Evolutionary conservation across 1,140 invertebrate genomes (phyloP).

Genomic region (Planococcus citri): DNA sequence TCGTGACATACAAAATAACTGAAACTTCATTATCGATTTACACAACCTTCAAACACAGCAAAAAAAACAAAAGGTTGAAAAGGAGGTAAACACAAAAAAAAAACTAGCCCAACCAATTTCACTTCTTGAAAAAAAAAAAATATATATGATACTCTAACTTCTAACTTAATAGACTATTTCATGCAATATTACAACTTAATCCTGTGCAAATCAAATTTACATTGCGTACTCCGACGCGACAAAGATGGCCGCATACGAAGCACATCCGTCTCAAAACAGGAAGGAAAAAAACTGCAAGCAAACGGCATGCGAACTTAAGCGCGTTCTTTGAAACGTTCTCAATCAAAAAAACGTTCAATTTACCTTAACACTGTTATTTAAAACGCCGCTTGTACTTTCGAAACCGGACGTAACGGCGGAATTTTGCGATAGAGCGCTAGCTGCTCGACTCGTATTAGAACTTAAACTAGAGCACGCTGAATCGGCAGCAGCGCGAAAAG

Average conservation of each 20-base stretch:
- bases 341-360: background rate
- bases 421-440: constrained; percentile 41
- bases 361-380: background rate
- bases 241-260: too few species aligned
- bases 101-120: too few species aligned
- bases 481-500: constrained; percentile 32
- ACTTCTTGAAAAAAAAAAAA: too few species aligned
- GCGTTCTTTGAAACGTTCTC: too few species aligned
- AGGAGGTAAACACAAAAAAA: background rate
- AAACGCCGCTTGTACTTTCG: constrained; percentile 8
- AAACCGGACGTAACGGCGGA: constrained; percentile 33
- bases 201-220: too few species aligned
- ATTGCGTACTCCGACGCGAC: too few species aligned
- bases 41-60: background rate
- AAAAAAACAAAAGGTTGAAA: background rate
- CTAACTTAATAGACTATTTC: too few species aligned
- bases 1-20: background rate
- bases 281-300: too few species aligned
- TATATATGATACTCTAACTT: too few species aligned
- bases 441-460: constrained; percentile 37
- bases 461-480: constrained; percentile 40
- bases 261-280: too few species aligned
- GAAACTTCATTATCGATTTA: background rate
- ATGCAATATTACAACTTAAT: too few species aligned
- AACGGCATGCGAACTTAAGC: too few species aligned